phyloP scores from a whole-genome alignment of 2,888 invertebrate genomes.

The Sepioteuthis lessoniana region DNA sequence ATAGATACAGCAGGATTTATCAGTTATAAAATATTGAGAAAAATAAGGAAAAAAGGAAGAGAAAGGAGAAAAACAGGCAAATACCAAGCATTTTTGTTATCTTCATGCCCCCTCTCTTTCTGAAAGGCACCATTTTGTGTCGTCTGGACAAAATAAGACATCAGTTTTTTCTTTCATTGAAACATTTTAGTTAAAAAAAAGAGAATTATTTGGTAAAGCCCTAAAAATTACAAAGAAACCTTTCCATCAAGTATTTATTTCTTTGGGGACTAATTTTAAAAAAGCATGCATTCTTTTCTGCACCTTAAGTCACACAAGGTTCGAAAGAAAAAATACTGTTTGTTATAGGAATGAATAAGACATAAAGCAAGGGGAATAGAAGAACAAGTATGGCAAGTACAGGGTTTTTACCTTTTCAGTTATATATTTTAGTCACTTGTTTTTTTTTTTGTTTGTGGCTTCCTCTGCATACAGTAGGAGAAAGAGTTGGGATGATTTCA shows the following conservation, averaged over 20 bases:
- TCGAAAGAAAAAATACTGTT: background rate
- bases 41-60: background rate
- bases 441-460: background rate
- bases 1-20: background rate
- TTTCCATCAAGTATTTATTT: background rate
- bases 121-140: background rate
- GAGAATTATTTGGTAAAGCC: background rate
- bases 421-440: background rate
- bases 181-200: background rate
- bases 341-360: background rate
- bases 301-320: background rate
- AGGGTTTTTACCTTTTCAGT: background rate
- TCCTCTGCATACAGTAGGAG: background rate
- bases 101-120: background rate
- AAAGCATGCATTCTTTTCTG: background rate
- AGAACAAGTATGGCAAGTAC: background rate
- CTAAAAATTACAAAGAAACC: background rate
- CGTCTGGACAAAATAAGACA: background rate
- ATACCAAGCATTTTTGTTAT: background rate
- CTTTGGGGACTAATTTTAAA: background rate
- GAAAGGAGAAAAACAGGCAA: background rate
- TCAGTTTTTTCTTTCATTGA: background rate
- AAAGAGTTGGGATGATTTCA: slow-evolving; percentile 33
- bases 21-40: background rate
- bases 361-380: background rate